Evolutionary conservation across 1,140 invertebrate species (phyloP).

Genomic region (Rhizoglyphus robini): DNA sequence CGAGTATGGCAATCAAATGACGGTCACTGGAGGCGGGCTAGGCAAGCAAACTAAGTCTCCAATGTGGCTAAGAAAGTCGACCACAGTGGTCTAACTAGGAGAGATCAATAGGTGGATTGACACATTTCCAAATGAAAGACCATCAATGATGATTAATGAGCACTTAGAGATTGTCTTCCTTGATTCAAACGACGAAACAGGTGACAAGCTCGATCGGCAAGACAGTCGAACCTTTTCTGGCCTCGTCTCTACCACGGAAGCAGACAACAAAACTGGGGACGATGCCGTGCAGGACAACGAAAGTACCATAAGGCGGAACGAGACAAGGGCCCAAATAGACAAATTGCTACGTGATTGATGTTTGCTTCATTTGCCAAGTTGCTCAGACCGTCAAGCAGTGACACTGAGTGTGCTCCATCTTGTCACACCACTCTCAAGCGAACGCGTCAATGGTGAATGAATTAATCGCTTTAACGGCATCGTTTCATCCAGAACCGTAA

Average conservation of each 20-base stretch:
- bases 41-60: not conserved
- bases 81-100: not conserved
- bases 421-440: too few species aligned
- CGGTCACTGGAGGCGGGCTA: not conserved
- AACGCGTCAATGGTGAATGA: too few species aligned
- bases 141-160: constrained; percentile 6
- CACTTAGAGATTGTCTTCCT: not conserved
- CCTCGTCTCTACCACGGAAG: not conserved
- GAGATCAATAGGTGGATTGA: not conserved
- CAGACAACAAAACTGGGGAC: not conserved
- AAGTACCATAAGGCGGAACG: not conserved
- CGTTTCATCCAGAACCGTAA: too few species aligned
- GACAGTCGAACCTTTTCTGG: constrained; percentile 3
- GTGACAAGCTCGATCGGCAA: not conserved
- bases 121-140: not conserved
- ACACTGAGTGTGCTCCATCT: too few species aligned
- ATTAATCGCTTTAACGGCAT: too few species aligned
- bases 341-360: not conserved
- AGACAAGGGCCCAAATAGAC: not conserved
- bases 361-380: not conserved
- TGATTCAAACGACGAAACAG: constrained; percentile 5
- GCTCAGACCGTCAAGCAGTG: too few species aligned
- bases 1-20: not conserved
- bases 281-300: not conserved
- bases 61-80: not conserved